Evolutionary conservation across 2,888 invertebrate species (phyloP), one percentile per base, ranked within the genome.

Genomic region (Heliconius ethilla): DNA sequence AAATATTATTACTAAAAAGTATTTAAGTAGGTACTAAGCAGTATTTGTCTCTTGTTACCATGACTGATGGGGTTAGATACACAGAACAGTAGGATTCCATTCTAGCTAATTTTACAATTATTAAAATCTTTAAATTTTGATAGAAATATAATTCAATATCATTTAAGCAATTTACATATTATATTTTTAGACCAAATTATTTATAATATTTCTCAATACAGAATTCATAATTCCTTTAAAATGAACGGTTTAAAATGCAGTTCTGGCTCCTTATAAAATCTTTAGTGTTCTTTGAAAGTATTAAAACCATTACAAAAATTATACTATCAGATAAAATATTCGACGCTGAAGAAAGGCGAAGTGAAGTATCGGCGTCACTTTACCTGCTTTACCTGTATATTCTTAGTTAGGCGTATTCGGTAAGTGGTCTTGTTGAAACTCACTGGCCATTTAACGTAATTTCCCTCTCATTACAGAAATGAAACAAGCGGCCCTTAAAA

Each of bases 401-500:
- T 70, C 55, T 70, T 55, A 22, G 70, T 70, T 70, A 29, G 25
- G 37, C 72, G 55, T 73, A 65, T 70, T 77, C 55, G 40, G 33
- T 33, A 55, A 80, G 75, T 81, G 78, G 77, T 82, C 76, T 80
- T 75, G 78, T 70, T 79, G 79, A 83, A 82, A 81, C 79, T 82
- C 82, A 83, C 82, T 87, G 89, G 89, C 86, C 86, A 87, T 87
- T 87, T 87, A 86, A 87, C 86, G 85, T 89, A 87, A 90, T 90
- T 89, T 89, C 87, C 88, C 88, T 87, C 87, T 86, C 88, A 87
- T 88, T 88, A 88, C 88, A 89, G 87, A 87, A 85, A 86, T 86
- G 84, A 88, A 90, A 88, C 89, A 89, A 90, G 89, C 88, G 89
- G 86, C 86, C 89, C 89, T 87, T 86, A 89, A 90, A 91, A 90